Evolutionary conservation across 2,888 invertebrate species (phyloP).

Genomic region (Chymomyza amoena): DNA sequence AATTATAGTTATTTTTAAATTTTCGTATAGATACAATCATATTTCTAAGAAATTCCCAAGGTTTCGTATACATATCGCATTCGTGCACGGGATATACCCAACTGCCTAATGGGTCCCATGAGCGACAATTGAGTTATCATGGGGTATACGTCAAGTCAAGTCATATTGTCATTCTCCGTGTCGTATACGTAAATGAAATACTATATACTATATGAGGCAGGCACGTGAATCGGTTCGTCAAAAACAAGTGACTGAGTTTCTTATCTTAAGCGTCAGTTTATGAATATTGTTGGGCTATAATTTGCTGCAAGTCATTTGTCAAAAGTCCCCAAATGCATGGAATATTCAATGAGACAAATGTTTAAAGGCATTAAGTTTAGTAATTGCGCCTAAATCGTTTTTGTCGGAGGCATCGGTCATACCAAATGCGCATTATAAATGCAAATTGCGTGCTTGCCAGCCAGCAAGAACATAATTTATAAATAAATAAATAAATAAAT

Average conservation of each 20-base stretch:
- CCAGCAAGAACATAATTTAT: not conserved
- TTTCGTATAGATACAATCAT: not conserved
- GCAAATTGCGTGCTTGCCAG: constrained; percentile 52
- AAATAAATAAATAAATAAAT: not conserved
- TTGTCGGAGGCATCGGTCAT: constrained; percentile 21
- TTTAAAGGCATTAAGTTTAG: constrained; percentile 51
- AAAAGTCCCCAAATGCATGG: constrained; percentile 31
- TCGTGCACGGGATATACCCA: not conserved
- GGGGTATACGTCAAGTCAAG: not conserved
- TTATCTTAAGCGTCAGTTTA: not conserved
- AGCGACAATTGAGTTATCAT: not conserved
- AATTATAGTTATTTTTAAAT: constrained; percentile 33
- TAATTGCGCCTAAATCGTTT: constrained; percentile 42
- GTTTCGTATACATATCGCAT: not conserved
- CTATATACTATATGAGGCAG: too few species aligned
- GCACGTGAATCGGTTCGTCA: constrained; percentile 15
- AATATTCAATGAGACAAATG: constrained; percentile 23
- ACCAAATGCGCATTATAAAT: constrained; percentile 52
- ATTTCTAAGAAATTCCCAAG: not conserved
- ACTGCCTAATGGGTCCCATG: not conserved
- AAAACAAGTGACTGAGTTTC: not conserved
- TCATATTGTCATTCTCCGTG: not conserved
- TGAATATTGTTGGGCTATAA: not conserved
- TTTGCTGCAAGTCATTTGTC: constrained; percentile 10
- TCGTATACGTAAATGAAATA: constrained; percentile 9